Evolutionary conservation across 92 coral and sea anemone genomes (phyloP), one percentile per base, ranked within the genome.

Genomic region (Porites divaricata): DNA sequence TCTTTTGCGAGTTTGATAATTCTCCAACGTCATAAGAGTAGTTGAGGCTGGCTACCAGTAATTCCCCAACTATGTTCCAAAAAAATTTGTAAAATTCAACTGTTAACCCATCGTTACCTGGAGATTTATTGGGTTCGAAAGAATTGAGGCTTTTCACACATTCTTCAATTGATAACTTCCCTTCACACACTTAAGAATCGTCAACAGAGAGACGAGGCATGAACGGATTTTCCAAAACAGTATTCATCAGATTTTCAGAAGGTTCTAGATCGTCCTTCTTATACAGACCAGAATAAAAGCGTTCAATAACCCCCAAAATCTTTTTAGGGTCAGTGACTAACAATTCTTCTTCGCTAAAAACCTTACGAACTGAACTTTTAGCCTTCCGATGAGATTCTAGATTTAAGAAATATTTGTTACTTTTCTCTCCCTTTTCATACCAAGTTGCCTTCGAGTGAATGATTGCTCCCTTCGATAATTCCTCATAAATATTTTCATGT

Each of bases 81-180:
- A 89, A 89, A 49, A 56, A 23, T 63, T 72, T 85, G 69, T 89
- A 89, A 63, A 89, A 85, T 57, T 89, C 92, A 16, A 25, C 84
- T 22, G 91, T 82, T 51, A 88, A 74, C 25, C 88, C 89, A 62
- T 88, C 89, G 22, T 76, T 84, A 9, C 89, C 91, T 54, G 89
- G 91, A 6, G 85, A 63, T 59, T 87, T 87, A 21, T 81, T 84
- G 14, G 70, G 45, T 86, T 57, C 17, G 8, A 75, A 70, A 51
- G 17, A 17, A 25, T 67, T 25, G 77, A 61, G 67, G 69, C 63
- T 41, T 70, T 84, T 67, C 5, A 75, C 66, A 70, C 88, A 83
- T 70, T 88, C 91, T 3, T 10, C 35, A 1, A 65, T 51, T 24
- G 80, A 61, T 62, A 62, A 70, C n/a, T 45, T 82, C 51, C 35